Conservation (phyloP, 2,113 vertebrate genomes). For the Salminus brasiliensis region DNA sequence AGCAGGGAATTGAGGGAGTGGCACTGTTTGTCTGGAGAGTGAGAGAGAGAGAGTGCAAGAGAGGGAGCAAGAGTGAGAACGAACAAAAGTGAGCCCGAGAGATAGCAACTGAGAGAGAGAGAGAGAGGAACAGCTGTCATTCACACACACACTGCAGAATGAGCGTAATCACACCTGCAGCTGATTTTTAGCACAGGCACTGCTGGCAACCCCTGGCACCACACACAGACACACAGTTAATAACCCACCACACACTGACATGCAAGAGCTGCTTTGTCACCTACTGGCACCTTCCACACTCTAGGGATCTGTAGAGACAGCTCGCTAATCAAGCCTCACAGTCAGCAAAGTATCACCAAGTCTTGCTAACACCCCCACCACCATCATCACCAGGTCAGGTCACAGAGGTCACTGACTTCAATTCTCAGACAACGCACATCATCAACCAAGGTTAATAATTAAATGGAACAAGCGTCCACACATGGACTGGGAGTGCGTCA, state of each 20-base stretch:
- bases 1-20: slow-evolving; percentile 1
- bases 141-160: slow-evolving; percentile 21
- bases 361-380: not conserved
- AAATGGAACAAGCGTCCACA: not conserved
- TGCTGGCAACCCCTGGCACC: slow-evolving; percentile 4
- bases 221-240: slow-evolving; percentile 23
- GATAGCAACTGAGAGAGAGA: not conserved
- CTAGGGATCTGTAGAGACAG: not conserved
- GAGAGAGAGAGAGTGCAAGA: not conserved
- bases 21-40: not conserved
- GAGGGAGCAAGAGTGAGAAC: not conserved
- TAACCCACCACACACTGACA: slow-evolving; percentile 7
- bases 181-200: not conserved
- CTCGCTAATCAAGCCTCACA: not conserved
- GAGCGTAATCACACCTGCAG: slow-evolving; percentile 30
- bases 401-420: slow-evolving; percentile 2
- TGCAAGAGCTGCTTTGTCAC: not conserved
- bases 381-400: not conserved
- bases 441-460: slow-evolving; percentile 20
- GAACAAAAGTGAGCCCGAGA: too few relatives aligned
- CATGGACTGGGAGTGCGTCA: not conserved
- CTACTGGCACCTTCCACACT: not conserved
- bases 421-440: not conserved
- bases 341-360: slow-evolving; percentile 6
- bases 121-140: slow-evolving; percentile 33